Evolutionary conservation across 2,113 vertebrate genomes (phyloP), one percentile per base, ranked within the genome.

Genomic region (Coptodon rendalli): DNA sequence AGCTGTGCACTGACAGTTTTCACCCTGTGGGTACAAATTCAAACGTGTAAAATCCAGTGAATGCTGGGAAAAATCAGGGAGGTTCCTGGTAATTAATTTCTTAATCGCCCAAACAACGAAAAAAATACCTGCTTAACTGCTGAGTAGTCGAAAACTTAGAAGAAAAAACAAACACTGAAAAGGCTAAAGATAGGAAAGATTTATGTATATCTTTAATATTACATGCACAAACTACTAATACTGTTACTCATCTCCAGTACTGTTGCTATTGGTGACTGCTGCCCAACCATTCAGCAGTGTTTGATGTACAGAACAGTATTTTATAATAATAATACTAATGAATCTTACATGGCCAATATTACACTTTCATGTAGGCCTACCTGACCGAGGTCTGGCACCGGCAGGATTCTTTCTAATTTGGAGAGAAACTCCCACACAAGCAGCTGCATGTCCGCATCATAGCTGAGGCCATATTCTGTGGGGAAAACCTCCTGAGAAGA

Each of bases 401-500:
- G 93, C 34, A 95, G 84, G 12, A 95, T 89, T 54, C 93, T 92
- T 82, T 97, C 96, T 80, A 97, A 89, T 36, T 96, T 96, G 81
- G 88, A 95, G 53, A 97, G 85, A 53, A 96, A 96, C 85, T 97
- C 96, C 85, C 95, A 96, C 34, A 97, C 91, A 5, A 97, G 94
- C 13, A 95, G 93, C 89, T 97, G 96, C 89, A 97, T 91, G 54
- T 95, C 96, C 16, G 36, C 43, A 56, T 97, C 78, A 16, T 97
- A 97, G 36, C 81, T 53, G 80, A 93, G 93, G 6, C 96, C 97
- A 29, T 97, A 97, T 9, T 97, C 96, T 14, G 89, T 84, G 56
- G 95, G 91, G 19, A 96, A 95, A 52, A 94, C 90, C 57, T 96
- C 96, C 97, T 97, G 63, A 6, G 19, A 34, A 81, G 7, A 1